Conservation (phyloP, 2,113 vertebrate species). For the Melanerpes aurifrons region DNA sequence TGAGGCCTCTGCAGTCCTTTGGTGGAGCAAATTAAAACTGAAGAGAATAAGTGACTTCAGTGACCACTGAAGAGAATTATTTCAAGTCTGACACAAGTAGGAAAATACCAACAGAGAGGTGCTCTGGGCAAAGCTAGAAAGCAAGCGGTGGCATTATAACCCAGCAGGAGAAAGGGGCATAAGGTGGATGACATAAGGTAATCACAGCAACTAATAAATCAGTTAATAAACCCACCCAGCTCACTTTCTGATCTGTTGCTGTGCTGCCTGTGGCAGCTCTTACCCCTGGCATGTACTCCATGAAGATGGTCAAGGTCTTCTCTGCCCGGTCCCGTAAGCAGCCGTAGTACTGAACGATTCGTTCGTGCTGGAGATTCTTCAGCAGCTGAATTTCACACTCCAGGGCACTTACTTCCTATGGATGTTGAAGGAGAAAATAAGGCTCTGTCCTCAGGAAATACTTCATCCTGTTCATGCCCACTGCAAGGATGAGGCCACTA, state of each 20-base stretch:
- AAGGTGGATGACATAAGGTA: not conserved
- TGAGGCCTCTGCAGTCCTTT: not conserved
- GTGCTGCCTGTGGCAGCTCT: slow-evolving; percentile 38
- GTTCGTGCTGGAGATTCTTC: slow-evolving; percentile 94
- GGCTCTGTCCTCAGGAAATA: not conserved
- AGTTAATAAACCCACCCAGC: not conserved
- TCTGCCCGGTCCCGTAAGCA: slow-evolving; percentile 90
- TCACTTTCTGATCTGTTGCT: not conserved
- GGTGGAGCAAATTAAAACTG: not conserved
- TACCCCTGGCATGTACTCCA: slow-evolving; percentile 98
- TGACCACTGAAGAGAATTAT: not conserved
- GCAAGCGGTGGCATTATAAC: not conserved
- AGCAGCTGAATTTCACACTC: slow-evolving; percentile 97
- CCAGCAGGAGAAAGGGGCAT: not conserved
- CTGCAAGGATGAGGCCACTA: not conserved
- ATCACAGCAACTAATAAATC: not conserved
- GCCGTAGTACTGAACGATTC: slow-evolving; percentile 95
- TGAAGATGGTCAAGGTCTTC: slow-evolving; percentile 95
- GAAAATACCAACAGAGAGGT: not conserved
- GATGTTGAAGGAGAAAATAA: slow-evolving; percentile 8
- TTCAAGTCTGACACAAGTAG: not conserved
- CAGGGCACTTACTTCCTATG: slow-evolving; percentile 92
- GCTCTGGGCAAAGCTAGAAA: not conserved
- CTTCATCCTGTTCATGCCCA: not conserved
- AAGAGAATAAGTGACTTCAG: not conserved